Percentiles rank a stretch among this genome's conserved stretches.
Evolutionary conservation across 2,888 invertebrate species (phyloP).

Genomic region (Patella pellucida): DNA sequence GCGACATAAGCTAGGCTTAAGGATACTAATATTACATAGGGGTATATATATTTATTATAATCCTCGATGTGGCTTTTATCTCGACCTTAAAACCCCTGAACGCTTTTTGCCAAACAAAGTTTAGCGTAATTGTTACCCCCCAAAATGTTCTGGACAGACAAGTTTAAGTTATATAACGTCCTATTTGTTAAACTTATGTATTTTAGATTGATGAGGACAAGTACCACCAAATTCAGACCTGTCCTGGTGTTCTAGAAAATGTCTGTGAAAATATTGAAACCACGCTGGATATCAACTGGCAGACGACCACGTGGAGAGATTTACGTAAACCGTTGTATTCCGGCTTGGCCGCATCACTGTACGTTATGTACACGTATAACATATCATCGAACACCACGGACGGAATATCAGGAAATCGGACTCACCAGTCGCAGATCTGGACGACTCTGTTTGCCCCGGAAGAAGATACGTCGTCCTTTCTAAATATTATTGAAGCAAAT

Average conservation of each 20-base stretch:
- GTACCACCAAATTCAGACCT: slow-evolving; percentile 18
- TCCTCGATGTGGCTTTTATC: too few species aligned
- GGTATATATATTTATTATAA: too few species aligned
- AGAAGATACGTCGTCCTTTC: too few species aligned
- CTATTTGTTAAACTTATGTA: too few species aligned
- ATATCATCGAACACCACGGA: slow-evolving; percentile 19
- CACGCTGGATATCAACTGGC: slow-evolving; percentile 27
- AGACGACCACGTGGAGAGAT: slow-evolving; percentile 27
- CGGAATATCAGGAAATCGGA: not conserved
- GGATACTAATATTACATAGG: too few species aligned
- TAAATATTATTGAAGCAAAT: too few species aligned
- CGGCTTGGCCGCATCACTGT: slow-evolving; percentile 29
- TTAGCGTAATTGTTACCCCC: too few species aligned
- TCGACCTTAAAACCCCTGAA: too few species aligned
- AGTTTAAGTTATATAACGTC: too few species aligned
- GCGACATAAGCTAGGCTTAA: too few species aligned
- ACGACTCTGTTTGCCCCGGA: slow-evolving; percentile 5
- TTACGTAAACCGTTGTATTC: slow-evolving; percentile 35
- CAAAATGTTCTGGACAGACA: too few species aligned
- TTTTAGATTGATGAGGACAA: not conserved
- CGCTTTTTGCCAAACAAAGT: too few species aligned
- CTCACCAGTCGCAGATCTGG: slow-evolving; percentile 25
- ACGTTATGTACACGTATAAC: slow-evolving; percentile 6
- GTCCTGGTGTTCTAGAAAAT: slow-evolving; percentile 4
- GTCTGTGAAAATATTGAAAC: slow-evolving; percentile 20